Base-by-base conservation (phyloP, 2,113 vertebrate species). In the Syngnathus scovelli region DNA sequence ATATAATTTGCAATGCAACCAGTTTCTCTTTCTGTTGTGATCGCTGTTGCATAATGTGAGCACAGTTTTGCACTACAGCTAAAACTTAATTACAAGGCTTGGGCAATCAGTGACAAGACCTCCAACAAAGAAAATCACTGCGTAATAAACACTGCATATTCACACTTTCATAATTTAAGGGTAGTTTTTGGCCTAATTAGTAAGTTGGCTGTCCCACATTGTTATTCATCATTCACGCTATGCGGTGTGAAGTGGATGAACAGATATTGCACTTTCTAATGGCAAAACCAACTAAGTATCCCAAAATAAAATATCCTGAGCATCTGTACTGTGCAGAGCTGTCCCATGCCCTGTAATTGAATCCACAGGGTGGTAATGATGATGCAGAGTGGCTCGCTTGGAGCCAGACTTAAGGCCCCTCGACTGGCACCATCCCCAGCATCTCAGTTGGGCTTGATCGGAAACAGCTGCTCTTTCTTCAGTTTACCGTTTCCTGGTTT, bases 321-420 rank as follows among this genome's bases (percentile, higher is more conserved):
- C 78, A 78, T 78, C 63, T 5, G 70, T 71, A 52, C 70, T 78
- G 71, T 75, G 75, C 51, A 21, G 66, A 75, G 58, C 75, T 82
- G 74, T 55, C 69, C 69, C 38, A 8, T 80, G 79, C 81, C 88
- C 85, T 89, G 86, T 90, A 89, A 90, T 89, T 86, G 85, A 85
- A 89, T 78, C 74, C 78, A 71, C 77, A 78, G 78, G 79, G 75
- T 81, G 87, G 84, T 81, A 77, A 75, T 80, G 80, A 85, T 74
- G 86, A 88, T 79, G 80, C 71, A 72, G 60, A 77, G 81, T 68
- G 74, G 77, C 76, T 78, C 74, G 70, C 65, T 76, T 74, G 79
- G 81, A 85, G 84, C 81, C 83, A 83, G 83, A 82, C 75, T 66
- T 64, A 76, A 75, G 69, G 66, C 79, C 80, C 77, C 59, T 85